Evolutionary conservation across 64 coral and sea anemone species (phyloP).

Genomic region (Montipora foliosa): DNA sequence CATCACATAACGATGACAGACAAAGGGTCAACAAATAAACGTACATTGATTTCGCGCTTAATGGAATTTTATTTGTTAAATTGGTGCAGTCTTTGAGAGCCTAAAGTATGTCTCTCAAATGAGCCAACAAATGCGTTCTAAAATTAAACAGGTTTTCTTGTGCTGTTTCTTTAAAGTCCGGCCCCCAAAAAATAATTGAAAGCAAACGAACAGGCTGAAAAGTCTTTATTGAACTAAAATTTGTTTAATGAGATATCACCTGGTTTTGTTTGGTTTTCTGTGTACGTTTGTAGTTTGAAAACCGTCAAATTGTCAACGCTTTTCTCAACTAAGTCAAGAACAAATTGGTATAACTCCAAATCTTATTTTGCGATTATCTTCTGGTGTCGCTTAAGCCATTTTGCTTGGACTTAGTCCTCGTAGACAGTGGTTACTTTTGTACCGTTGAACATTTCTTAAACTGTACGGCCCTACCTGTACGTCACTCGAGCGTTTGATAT

Average conservation of each 20-base stretch:
- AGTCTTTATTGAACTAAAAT: neutral
- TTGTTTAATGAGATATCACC: neutral
- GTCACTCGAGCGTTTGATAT: too few relatives aligned
- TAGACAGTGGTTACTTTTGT: too few relatives aligned
- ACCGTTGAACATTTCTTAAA: too few relatives aligned
- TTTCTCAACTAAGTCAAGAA: neutral
- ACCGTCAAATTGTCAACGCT: neutral
- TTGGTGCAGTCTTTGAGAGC: neutral
- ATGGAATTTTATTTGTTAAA: neutral
- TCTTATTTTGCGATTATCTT: neutral
- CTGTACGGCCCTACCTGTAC: too few relatives aligned
- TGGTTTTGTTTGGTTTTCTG: neutral
- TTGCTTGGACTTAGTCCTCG: neutral
- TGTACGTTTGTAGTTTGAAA: neutral
- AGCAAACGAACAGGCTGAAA: neutral
- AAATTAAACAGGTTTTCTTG: neutral
- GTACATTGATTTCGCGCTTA: neutral
- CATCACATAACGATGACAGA: neutral
- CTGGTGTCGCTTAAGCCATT: neutral
- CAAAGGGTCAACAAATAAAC: neutral
- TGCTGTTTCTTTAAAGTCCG: neutral
- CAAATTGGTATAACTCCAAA: neutral
- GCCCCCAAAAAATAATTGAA: neutral
- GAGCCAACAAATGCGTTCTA: neutral
- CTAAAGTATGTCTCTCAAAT: too few relatives aligned